phyloP scores from a whole-genome alignment of 2,113 vertebrate genomes.

The Rafetus swinhoei region DNA sequence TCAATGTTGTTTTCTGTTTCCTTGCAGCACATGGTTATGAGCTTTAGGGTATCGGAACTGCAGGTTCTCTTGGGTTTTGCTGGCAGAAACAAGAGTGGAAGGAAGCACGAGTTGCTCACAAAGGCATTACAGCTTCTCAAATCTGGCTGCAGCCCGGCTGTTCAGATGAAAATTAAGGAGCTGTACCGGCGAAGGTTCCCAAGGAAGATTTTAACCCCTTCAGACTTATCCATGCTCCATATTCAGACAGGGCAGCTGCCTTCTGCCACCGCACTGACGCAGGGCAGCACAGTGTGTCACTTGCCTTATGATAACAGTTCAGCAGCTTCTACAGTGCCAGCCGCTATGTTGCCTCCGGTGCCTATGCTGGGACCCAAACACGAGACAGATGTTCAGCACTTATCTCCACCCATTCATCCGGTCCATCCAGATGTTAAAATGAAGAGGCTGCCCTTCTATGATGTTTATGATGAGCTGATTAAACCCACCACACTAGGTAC shows the following conservation, averaged over 20 bases:
- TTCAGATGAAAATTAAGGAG: constrained; percentile 84
- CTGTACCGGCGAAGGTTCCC: constrained; percentile 78
- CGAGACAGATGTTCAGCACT: constrained; percentile 70
- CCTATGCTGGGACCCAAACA: constrained; percentile 72
- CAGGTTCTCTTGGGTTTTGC: constrained; percentile 81
- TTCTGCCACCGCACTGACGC: constrained; percentile 35
- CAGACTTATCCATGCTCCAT: constrained; percentile 75
- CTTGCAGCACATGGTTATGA: constrained; percentile 81
- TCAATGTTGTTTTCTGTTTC: not conserved
- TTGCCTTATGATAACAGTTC: constrained; percentile 50
- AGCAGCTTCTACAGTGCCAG: constrained; percentile 6
- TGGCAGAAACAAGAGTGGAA: constrained; percentile 78
- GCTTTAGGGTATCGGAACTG: constrained; percentile 80
- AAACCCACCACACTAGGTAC: constrained; percentile 79
- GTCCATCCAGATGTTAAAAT: constrained; percentile 82
- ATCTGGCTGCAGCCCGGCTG: constrained; percentile 71
- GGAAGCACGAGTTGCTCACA: constrained; percentile 78
- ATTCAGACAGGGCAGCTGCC: constrained; percentile 66
- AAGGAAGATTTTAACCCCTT: constrained; percentile 71
- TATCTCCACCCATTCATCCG: constrained; percentile 71
- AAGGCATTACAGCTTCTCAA: constrained; percentile 76
- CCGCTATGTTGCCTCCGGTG: constrained; percentile 64
- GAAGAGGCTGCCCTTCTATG: constrained; percentile 79
- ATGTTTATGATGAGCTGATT: constrained; percentile 78
- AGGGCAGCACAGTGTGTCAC: constrained; percentile 31